A percentile compares a stretch with the other conserved stretches of the same genome.
These are phyloP conservation scores for Hyperoplus immaculatus DNA, from an alignment of 2,797 vertebrate genomes.

Conservation along the genomic window DNA sequence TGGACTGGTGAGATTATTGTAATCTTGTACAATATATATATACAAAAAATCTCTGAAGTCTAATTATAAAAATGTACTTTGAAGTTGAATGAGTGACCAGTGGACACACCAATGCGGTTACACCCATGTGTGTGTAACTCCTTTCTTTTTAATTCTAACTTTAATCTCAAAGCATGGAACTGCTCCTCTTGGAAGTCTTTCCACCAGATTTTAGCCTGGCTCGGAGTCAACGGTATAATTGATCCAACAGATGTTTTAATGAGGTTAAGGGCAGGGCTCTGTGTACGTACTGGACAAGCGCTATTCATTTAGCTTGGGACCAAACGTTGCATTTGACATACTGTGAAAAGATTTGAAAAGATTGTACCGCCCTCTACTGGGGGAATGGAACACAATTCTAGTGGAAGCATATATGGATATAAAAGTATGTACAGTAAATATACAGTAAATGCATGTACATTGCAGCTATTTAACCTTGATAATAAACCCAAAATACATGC, in stretches of 20 bases:
- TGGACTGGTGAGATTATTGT: too few species aligned
- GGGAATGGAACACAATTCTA: not conserved
- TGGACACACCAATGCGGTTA: not conserved
- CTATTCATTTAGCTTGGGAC: not conserved
- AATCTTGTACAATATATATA: too few species aligned
- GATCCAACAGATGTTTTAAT: too few species aligned
- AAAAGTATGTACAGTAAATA: not conserved
- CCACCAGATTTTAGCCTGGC: not conserved
- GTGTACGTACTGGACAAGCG: too few species aligned
- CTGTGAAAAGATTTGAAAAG: not conserved
- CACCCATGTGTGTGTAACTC: not conserved
- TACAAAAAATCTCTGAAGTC: too few species aligned
- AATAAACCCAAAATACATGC: not conserved
- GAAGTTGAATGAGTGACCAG: not conserved
- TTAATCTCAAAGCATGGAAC: not conserved
- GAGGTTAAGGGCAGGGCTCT: not conserved
- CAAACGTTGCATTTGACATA: not conserved
- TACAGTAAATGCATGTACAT: not conserved
- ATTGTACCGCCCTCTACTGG: constrained; percentile 55
- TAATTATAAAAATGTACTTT: not conserved
- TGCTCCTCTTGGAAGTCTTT: not conserved
- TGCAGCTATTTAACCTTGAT: not conserved
- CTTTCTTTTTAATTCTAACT: not conserved
- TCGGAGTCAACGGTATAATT: not conserved
- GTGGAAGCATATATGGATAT: too few species aligned